Base-by-base conservation (phyloP, 2,888 invertebrate genomes). In the Mallateleia sp. region DNA sequence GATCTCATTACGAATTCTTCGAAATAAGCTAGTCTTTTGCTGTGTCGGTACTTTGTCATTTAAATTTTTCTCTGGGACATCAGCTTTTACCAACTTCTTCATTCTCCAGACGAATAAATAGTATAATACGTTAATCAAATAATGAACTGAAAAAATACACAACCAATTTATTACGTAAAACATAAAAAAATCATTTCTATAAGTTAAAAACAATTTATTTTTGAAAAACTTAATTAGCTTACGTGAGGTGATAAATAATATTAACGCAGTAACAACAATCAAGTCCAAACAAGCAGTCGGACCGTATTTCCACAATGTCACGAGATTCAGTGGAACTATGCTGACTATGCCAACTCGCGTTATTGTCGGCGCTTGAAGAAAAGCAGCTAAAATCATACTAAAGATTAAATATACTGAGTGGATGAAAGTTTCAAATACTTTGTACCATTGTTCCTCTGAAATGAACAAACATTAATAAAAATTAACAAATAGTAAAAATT, bases 301-400 rank as follows among this genome's bases (percentile, higher is more conserved):
- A 47, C 95, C 95, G 69, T 94, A 94, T 81, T 94, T 94, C 67
- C 94, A 92, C 69, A 92, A 94, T 0, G 94, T 90, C 20, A 88
- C 66, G 8, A 95, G 89, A 91, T 95, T 95, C 22, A 95, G 64
- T 3, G 95, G 95, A 24, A 94, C 92, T 24, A 95, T 86, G 34
- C 91, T 92, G 88, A 95, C 86, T 50, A 95, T 93, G 2, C 93
- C 91, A 11, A 90, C 85, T 89, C 95, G 92, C 0, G 94, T 95
- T 62, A 94, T 86, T 54, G 93, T 89, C 11, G 95, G 95, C 8
- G 94, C 94, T 87, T 94, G 91, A 18, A 95, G 88, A 79, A 95
- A 95, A 8, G 95, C 91, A 7, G 95, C 93, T n/a, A 94, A 81
- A 62, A 95, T 88, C 95, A 95, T 95, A 8, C 94, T 93, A 14